Base-by-base conservation (phyloP, 2,113 vertebrate genomes). In the Condylura cristata region DNA sequence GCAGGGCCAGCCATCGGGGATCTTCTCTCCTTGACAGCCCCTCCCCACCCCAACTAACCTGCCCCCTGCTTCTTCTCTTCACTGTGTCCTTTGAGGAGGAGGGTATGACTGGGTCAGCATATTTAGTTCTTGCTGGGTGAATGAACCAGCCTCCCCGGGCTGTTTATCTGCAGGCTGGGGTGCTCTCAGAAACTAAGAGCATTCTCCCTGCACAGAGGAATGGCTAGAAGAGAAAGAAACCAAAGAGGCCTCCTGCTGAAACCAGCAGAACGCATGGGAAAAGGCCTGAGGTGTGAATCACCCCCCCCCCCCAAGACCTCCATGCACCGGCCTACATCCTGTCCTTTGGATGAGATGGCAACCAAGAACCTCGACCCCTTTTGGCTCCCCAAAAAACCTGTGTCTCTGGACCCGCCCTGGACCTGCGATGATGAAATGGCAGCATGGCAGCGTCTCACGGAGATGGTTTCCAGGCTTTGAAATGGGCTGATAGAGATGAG, bases 391-490 rank as follows among this genome's bases (percentile, higher is more conserved):
- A 34, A 79, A 88, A 74, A 14, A 34, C 24, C 78, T 46, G 28
- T 53, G 39, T 30, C 60, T 79, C 92, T n/a, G 3, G 6, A 32
- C 72, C 92, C 94, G 96, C 97, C 94, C 74, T 90, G 94, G 96
- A 97, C 95, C 96, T 86, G 93, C 28, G 53, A 95, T 94, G 96
- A 97, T 96, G 98, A 95, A 97, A 97, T 98, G 90, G 89, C 83
- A 91, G 96, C 89, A 97, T 72, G 85, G 81, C 96, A 96, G 96
- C 96, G 74, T 94, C 96, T 96, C 86, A 96, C 91, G 81, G 96
- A 96, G 96, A 96, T 90, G 93, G n/a, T 41, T 97, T 97, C 97
- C 96, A 97, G 97, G 93, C 95, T 98, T 96, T 97, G 97, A 97
- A 98, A 98, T 98, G 96, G 97, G 72, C 94, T 95, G 97, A 97